These are phyloP conservation scores for Conops quadrifasciatus DNA, from an alignment of 2,888 invertebrate genomes.

Conservation along the genomic window DNA sequence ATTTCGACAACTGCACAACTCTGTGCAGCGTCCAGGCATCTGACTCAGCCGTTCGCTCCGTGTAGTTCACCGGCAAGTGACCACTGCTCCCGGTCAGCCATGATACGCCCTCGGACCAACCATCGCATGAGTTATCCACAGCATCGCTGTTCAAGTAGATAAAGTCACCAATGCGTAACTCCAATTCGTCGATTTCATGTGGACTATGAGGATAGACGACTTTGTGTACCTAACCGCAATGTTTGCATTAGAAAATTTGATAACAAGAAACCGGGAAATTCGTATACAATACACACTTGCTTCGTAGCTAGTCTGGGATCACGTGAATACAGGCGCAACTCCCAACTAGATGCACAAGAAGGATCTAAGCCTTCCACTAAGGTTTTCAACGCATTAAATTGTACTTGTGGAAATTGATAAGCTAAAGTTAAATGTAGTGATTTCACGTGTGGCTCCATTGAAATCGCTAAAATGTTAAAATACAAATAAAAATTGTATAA, in stretches of 20 bases:
- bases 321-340: slow-evolving; percentile 85
- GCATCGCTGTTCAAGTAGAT: slow-evolving; percentile 83
- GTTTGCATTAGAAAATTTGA: not conserved
- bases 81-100: slow-evolving; percentile 73
- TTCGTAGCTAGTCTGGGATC: slow-evolving; percentile 80
- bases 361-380: slow-evolving; percentile 79
- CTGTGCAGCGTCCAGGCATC: slow-evolving; percentile 92
- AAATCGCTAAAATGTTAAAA: slow-evolving; percentile 69
- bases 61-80: slow-evolving; percentile 82
- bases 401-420: slow-evolving; percentile 81
- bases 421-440: slow-evolving; percentile 88
- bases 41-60: slow-evolving; percentile 84
- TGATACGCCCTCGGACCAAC: slow-evolving; percentile 82
- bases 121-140: slow-evolving; percentile 78
- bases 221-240: slow-evolving; percentile 72
- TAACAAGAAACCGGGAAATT: slow-evolving; percentile 5
- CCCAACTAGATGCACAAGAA: slow-evolving; percentile 77
- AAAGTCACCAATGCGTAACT: slow-evolving; percentile 85
- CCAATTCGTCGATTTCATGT: slow-evolving; percentile 83
- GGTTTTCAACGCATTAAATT: slow-evolving; percentile 76
- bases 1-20: slow-evolving; percentile 69
- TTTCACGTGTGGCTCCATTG: slow-evolving; percentile 82
- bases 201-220: slow-evolving; percentile 82
- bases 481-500: slow-evolving; percentile 45
- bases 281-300: slow-evolving; percentile 66